phyloP scores from a whole-genome alignment of 2,888 invertebrate genomes.

The Lasius platythorax region DNA sequence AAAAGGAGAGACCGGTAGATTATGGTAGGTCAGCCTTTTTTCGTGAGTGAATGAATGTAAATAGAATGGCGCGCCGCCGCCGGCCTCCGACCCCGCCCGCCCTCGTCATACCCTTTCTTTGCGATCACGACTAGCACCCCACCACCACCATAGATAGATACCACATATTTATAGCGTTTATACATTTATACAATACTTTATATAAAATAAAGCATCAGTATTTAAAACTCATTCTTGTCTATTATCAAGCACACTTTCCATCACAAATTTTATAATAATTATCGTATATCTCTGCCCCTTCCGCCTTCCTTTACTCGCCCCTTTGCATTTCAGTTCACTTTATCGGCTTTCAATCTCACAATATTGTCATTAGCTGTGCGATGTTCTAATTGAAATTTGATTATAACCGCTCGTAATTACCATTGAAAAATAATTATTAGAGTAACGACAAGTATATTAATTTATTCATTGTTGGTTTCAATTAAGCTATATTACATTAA shows the following conservation, averaged over 20 bases:
- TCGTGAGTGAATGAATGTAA: constrained; percentile 85
- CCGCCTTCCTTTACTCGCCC: not conserved
- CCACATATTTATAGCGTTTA: constrained; percentile 86
- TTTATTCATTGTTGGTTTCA: not conserved
- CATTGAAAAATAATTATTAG: not conserved
- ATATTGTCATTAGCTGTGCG: not conserved
- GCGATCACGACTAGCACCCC: constrained; percentile 86
- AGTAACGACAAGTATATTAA: not conserved
- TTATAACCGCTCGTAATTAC: not conserved
- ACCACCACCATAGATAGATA: constrained; percentile 86
- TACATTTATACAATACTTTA: constrained; percentile 86
- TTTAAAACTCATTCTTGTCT: constrained; percentile 82
- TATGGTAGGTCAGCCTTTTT: constrained; percentile 85
- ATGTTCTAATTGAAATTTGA: not conserved
- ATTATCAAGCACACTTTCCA: not conserved
- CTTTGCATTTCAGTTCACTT: not conserved
- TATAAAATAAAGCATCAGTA: constrained; percentile 86
- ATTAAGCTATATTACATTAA: not conserved
- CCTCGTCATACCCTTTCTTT: constrained; percentile 85
- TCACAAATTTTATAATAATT: not conserved
- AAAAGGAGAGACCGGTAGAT: constrained; percentile 84
- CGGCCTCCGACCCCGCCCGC: constrained; percentile 85
- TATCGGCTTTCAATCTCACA: not conserved
- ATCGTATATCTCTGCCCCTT: no score
- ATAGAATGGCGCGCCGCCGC: constrained; percentile 86